These are phyloP conservation scores for Connochaetes taurinus DNA, from an alignment of 2,113 vertebrate genomes.

Conservation along the genomic window DNA sequence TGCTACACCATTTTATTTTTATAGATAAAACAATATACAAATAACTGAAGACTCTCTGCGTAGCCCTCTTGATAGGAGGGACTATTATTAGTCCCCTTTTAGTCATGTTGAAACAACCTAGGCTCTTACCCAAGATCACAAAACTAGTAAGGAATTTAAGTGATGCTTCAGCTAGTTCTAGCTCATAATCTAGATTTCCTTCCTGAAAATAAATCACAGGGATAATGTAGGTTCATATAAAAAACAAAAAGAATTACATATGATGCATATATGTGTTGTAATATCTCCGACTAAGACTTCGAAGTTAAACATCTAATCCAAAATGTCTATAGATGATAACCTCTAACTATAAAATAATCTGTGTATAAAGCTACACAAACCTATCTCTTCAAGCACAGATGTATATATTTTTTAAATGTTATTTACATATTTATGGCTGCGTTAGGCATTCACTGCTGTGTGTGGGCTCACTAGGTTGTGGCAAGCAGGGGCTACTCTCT, in stretches of 20 bases:
- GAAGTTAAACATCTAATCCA: not conserved
- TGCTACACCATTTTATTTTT: not conserved
- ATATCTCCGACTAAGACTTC: not conserved
- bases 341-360: not conserved
- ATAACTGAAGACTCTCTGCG: not conserved
- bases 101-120: not conserved
- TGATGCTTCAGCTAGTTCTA: not conserved
- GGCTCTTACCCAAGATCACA: not conserved
- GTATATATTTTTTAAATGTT: not conserved
- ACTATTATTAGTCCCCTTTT: not conserved
- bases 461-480: not conserved
- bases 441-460: accelerated
- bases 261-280: not conserved
- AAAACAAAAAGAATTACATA: not conserved
- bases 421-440: not conserved
- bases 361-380: not conserved
- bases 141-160: not conserved
- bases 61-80: not conserved
- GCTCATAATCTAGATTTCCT: not conserved
- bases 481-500: not conserved
- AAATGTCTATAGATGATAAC: not conserved
- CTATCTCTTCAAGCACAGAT: not conserved
- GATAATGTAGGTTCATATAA: not conserved
- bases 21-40: not conserved
- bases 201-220: not conserved